These are phyloP conservation scores for Halcyon malimbica DNA, from an alignment of 2,113 vertebrate species.

Conservation along the genomic window DNA sequence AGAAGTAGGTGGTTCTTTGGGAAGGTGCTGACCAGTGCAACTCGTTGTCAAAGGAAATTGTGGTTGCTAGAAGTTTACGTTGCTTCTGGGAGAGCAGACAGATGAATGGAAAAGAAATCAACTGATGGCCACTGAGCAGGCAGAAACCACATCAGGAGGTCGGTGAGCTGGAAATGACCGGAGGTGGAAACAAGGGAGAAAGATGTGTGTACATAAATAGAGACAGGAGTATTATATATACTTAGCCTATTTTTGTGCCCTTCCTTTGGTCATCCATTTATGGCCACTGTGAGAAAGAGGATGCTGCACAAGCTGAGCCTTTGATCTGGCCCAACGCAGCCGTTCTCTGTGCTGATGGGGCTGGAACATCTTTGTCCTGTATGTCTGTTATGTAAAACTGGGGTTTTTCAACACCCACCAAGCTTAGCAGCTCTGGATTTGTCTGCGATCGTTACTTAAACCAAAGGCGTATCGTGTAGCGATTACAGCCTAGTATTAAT, in stretches of 20 bases:
- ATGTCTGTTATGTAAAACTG: not conserved
- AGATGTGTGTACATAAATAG: slow-evolving; percentile 8
- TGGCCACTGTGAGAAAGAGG: not conserved
- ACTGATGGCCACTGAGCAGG: not conserved
- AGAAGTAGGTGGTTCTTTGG: not conserved
- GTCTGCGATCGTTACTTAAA: not conserved
- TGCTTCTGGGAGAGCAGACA: not conserved
- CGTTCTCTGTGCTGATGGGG: not conserved
- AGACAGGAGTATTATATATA: slow-evolving; percentile 30
- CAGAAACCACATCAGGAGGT: not conserved
- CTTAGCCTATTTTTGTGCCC: slow-evolving; percentile 41
- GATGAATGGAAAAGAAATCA: not conserved
- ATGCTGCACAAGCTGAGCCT: not conserved
- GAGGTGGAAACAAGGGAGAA: not conserved
- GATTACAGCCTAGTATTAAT: not conserved
- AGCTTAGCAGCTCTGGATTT: not conserved
- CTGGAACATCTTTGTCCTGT: not conserved
- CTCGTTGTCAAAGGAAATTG: not conserved
- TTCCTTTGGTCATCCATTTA: slow-evolving; percentile 41
- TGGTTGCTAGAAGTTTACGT: not conserved
- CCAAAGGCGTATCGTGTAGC: not conserved
- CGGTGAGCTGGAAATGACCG: not conserved
- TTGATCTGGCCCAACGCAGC: not conserved
- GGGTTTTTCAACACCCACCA: not conserved
- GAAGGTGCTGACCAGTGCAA: not conserved